phyloP scores from a whole-genome alignment of 2,113 vertebrate genomes.

The Tachuris rubrigastra region DNA sequence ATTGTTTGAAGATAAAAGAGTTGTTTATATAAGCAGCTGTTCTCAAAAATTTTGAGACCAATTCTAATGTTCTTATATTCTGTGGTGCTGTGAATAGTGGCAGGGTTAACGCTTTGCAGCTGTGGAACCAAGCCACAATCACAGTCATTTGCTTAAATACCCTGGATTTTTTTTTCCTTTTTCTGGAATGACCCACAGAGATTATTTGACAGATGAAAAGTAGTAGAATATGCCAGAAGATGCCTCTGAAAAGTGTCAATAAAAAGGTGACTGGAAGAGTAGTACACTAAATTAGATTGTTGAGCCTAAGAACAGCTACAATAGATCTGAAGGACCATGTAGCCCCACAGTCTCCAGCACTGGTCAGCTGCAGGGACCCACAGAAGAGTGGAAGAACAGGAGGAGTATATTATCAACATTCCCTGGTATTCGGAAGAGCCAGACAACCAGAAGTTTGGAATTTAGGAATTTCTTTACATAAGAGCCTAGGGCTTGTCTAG shows the following conservation, averaged over 20 bases:
- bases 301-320: not conserved
- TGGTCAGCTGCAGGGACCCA: not conserved
- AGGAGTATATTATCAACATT: not conserved
- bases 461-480: not conserved
- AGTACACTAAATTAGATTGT: not conserved
- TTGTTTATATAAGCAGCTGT: not conserved
- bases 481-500: not conserved
- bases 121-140: not conserved
- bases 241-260: not conserved
- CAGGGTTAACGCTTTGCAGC: not conserved
- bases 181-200: not conserved
- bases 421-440: not conserved
- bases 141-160: not conserved
- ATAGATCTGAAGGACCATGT: not conserved
- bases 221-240: not conserved
- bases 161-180: not conserved
- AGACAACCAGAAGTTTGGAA: not conserved
- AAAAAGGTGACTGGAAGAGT: not conserved
- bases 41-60: not conserved
- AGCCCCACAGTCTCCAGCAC: not conserved
- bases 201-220: not conserved
- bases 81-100: not conserved
- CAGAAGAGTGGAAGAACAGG: not conserved
- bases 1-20: not conserved
- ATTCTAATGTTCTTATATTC: not conserved